Percentiles rank a stretch among this genome's conserved stretches.
These are phyloP conservation scores for Porites evermanni DNA, from an alignment of 92 coral and sea anemone genomes.

Conservation along the genomic window DNA sequence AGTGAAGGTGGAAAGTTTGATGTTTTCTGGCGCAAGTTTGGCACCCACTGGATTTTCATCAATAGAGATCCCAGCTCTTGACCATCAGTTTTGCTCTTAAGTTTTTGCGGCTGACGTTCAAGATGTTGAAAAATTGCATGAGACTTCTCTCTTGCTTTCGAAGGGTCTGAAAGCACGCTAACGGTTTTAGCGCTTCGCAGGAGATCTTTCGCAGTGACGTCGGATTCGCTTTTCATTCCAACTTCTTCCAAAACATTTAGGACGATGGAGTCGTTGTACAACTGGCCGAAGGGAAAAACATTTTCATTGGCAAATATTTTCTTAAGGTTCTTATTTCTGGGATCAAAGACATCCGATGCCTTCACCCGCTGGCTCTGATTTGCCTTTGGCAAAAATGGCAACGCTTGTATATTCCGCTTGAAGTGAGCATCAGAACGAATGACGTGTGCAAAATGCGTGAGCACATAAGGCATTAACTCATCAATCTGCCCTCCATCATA, in stretches of 20 bases:
- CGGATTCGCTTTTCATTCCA: slow-evolving; percentile 54
- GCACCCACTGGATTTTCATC: slow-evolving; percentile 42
- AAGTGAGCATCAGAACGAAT: slow-evolving; percentile 11
- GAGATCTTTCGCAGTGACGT: slow-evolving; percentile 42
- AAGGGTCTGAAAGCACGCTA: neutral
- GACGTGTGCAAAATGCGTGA: slow-evolving; percentile 31
- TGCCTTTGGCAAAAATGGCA: slow-evolving; percentile 57
- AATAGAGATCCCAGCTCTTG: slow-evolving; percentile 8
- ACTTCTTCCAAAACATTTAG: slow-evolving; percentile 46
- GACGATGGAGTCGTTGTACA: slow-evolving; percentile 39
- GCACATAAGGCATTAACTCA: slow-evolving; percentile 44
- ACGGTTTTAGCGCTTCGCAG: slow-evolving; percentile 43
- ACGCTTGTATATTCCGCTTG: slow-evolving; percentile 13
- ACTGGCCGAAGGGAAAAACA: slow-evolving; percentile 52
- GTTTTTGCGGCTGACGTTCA: slow-evolving; percentile 11
- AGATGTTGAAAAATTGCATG: slow-evolving; percentile 48
- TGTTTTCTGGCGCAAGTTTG: slow-evolving; percentile 35
- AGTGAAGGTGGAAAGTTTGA: slow-evolving; percentile 32
- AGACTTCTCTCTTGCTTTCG: slow-evolving; percentile 37
- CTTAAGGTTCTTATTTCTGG: slow-evolving; percentile 33
- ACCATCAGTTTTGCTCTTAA: neutral
- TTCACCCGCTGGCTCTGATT: slow-evolving; percentile 25
- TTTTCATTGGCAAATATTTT: slow-evolving; percentile 54
- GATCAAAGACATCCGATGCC: slow-evolving; percentile 66
- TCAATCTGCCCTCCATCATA: slow-evolving; percentile 63